A percentile compares a stretch with the other conserved stretches of the same genome.
Evolutionary conservation across 1,140 invertebrate species (phyloP).

Genomic region (Maconellicoccus hirsutus): DNA sequence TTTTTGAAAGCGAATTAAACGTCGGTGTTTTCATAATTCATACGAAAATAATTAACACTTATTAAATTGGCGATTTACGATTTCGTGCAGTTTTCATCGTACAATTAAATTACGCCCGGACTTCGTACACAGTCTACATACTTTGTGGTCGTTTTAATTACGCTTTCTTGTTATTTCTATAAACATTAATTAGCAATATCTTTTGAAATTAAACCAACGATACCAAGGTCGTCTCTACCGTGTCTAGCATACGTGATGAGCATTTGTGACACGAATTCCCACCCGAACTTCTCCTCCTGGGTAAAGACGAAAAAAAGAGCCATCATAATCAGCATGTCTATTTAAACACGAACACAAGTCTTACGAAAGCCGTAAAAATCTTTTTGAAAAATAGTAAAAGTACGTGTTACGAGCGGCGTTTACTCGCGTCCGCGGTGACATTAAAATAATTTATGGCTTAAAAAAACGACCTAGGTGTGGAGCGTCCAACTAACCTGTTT

Average conservation of each 20-base stretch:
- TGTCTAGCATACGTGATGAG: too few relatives aligned
- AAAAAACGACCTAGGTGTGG: not conserved
- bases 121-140: not conserved
- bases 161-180: not conserved
- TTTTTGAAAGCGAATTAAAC: not conserved
- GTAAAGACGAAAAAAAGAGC: too few relatives aligned
- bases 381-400: slow-evolving; percentile 13
- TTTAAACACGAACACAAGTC: not conserved
- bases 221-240: too few relatives aligned
- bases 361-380: not conserved
- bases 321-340: not conserved
- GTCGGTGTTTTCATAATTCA: not conserved
- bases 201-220: too few relatives aligned
- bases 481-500: slow-evolving; percentile 19
- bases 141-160: not conserved
- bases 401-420: not conserved
- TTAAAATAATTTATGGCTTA: slow-evolving; percentile 15
- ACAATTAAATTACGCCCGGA: not conserved
- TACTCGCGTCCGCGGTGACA: not conserved
- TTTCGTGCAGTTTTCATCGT: not conserved
- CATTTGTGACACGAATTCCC: too few relatives aligned
- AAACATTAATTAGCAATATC: too few relatives aligned
- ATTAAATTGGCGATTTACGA: not conserved
- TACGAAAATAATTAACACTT: not conserved
- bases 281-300: too few relatives aligned